These are phyloP conservation scores for Marcusenius ussheri DNA, from an alignment of 2,113 vertebrate species.

Conservation along the genomic window DNA sequence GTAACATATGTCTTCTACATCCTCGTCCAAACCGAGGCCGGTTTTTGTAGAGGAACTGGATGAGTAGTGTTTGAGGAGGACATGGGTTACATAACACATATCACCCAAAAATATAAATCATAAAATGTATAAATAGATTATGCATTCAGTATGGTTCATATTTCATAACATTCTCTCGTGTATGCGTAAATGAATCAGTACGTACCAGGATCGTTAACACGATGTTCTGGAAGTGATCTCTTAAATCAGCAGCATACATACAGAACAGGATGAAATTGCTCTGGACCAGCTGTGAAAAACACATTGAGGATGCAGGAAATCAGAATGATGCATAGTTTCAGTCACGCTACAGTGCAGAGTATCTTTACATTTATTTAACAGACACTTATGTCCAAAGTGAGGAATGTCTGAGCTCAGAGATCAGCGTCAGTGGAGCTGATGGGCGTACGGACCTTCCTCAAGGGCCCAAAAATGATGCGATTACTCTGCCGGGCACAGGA, in stretches of 20 bases:
- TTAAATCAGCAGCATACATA: conserved; percentile 75
- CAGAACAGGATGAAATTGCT: conserved; percentile 95
- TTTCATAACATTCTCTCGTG: not conserved
- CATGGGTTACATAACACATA: not conserved
- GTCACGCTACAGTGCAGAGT: not conserved
- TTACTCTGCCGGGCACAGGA: not conserved
- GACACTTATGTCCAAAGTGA: not conserved
- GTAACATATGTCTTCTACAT: not conserved
- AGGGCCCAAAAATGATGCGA: not conserved
- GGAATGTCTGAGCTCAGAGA: not conserved
- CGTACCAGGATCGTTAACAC: conserved; percentile 91
- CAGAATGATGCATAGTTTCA: not conserved
- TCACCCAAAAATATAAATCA: not conserved
- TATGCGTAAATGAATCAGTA: conserved; percentile 15
- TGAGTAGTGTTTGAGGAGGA: not conserved
- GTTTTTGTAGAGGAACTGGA: not conserved
- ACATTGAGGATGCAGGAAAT: conserved; percentile 10
- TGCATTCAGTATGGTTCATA: not conserved
- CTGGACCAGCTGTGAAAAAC: conserved; percentile 75
- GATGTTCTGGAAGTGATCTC: conserved; percentile 81
- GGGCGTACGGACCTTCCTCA: not conserved
- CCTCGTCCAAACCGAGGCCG: not conserved
- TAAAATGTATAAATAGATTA: not conserved
- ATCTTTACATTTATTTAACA: not conserved
- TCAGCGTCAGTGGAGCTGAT: not conserved